Base-by-base conservation (phyloP, 1,140 invertebrate genomes). In the Popillia japonica region DNA sequence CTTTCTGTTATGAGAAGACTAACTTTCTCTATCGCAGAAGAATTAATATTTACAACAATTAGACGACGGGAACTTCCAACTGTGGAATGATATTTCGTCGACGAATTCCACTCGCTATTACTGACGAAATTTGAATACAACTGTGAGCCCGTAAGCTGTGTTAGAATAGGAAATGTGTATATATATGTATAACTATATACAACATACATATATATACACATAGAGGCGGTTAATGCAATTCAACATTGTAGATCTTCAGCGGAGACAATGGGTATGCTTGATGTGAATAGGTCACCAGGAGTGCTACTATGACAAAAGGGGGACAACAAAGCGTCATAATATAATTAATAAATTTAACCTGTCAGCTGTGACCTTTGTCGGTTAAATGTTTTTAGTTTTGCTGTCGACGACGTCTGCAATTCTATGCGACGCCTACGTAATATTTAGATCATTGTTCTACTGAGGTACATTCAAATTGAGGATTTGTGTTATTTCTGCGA, bases 291-390 rank as follows among this genome's bases (percentile, higher is more conserved):
- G 17, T 64, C 10, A 64, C 7, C 23, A 64, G 17, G 17, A 64
- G 61, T 64, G 61, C 17, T 27, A 64, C 61, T 7, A 11, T 64
- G 61, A 64, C 61, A 64, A 64, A 48, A 64, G 61, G 61, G 61
- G 23, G 61, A 64, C 61, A 64, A 64, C 61, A 64, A 64, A 64
- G 61, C 61, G 0, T 17, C 61, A 64, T 64, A 64, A 64, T 64
- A 64, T 64, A 64, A 64, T 64, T 64, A 64, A 64, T 64, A 64
- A 64, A 64, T 64, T 64, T 64, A 64, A 64, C 17, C 61, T 64
- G 61, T 64, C 61, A 64, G 23, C 17, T 64, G 61, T 64, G 17
- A 64, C 61, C 61, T 64, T 64, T 22, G 23, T 20, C 17, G 61
- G 61, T 64, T 64, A 64, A 64, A 64, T 64, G 61, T 64, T 64